Base-by-base conservation (phyloP, 2,113 vertebrate species). In the Calidris pygmaea region DNA sequence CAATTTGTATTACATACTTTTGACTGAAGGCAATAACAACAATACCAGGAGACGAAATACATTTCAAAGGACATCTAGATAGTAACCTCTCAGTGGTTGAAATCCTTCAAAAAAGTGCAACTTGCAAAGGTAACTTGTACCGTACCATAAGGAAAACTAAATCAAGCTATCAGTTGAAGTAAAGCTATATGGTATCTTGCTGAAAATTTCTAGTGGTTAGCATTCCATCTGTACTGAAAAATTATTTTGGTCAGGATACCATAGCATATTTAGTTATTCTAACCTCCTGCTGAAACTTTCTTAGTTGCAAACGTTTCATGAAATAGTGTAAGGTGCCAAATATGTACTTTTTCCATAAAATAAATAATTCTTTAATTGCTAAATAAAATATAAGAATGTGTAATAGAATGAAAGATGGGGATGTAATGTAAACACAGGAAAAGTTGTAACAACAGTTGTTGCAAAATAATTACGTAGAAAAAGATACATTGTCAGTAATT, bases 1-100 rank as follows among this genome's bases (percentile, higher is more conserved):
- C 30, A 65, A 89, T 87, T 94, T 95, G 56, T 58, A 62, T 85
- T 85, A 87, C 48, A 53, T 41, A 79, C 58, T 93, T 95, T 53
- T 87, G 53, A 87, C 62, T 87, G 30, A 96, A 93, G 87, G 48
- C 56, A 94, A 34, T 52, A 89, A 74, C 14, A 63, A 66, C 3
- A 19, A 82, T 39, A 93, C 35, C 32, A 87, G 47, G 43, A 75
- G 89, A 89, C 71, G 47, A 90, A 96, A 82, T 9, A 71, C 13
- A 18, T 89, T 65, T 85, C 52, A 75, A 85, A 93, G 52, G 60
- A 87, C 47, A 81, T 60, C 20, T 78, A 87, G 47, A 56, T 53
- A 89, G 34, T 18, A 91, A 58, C 8, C 2, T 56, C 60, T 58
- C 41, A 58, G 39, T 59, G 26, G 29, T 1, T 72, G 34, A 87